These are phyloP conservation scores for Stegastes partitus DNA, from an alignment of 2,113 vertebrate species.

Conservation along the genomic window DNA sequence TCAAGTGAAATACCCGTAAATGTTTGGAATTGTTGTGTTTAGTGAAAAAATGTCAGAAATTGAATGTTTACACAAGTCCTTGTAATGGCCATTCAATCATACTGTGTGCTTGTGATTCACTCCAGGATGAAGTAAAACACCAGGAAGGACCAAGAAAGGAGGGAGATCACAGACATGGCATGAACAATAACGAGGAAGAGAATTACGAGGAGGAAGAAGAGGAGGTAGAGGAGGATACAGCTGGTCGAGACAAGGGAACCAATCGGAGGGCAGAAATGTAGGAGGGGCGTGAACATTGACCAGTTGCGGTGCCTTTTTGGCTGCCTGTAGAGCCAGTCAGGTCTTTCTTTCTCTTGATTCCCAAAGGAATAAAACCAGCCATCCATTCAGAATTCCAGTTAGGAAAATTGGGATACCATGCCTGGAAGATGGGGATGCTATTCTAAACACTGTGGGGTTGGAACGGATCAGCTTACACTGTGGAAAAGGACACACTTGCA, in stretches of 20 bases:
- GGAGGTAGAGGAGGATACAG: slow-evolving; percentile 87
- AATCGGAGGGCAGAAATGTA: slow-evolving; percentile 93
- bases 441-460: slow-evolving; percentile 50
- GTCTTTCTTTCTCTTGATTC: slow-evolving; percentile 32
- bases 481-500: slow-evolving; percentile 55
- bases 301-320: slow-evolving; percentile 43
- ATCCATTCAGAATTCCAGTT: slow-evolving; percentile 36
- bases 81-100: background rate
- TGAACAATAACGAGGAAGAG: slow-evolving; percentile 84
- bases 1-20: background rate
- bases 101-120: slow-evolving; percentile 3
- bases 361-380: slow-evolving; percentile 54
- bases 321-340: slow-evolving; percentile 8
- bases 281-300: slow-evolving; percentile 43
- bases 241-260: slow-evolving; percentile 78
- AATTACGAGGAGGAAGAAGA: slow-evolving; percentile 94
- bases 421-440: slow-evolving; percentile 37
- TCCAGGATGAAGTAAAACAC: slow-evolving; percentile 75
- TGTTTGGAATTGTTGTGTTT: background rate
- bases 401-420: slow-evolving; percentile 34
- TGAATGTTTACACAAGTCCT: background rate
- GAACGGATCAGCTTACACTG: slow-evolving; percentile 58
- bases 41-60: background rate
- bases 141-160: slow-evolving; percentile 79
- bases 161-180: slow-evolving; percentile 71